Conservation (phyloP, 30 jellyfish, hydroid and myxozoan genomes). For the Catostylus mosaicus region DNA sequence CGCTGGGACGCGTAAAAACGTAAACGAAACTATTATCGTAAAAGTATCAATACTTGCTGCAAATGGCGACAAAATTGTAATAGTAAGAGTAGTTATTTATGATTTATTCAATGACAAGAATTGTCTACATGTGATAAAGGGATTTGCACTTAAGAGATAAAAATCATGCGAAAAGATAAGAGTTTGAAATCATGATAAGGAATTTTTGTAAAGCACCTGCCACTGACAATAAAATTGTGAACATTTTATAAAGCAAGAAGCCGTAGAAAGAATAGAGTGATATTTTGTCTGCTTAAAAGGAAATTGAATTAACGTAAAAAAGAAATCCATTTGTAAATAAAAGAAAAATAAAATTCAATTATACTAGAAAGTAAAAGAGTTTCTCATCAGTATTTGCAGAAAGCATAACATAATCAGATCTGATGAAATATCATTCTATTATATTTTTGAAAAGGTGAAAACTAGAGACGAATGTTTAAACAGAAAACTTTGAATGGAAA, state of each 20-base stretch:
- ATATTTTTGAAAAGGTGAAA: too few relatives aligned
- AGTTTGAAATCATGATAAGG: background rate
- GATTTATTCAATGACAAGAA: background rate
- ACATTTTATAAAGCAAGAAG: background rate
- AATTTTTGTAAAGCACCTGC: slow-evolving; percentile 10
- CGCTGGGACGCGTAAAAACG: too few relatives aligned
- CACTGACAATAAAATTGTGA: background rate
- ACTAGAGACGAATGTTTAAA: background rate
- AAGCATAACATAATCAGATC: too few relatives aligned
- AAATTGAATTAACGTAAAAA: background rate
- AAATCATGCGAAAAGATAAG: background rate
- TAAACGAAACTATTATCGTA: too few relatives aligned
- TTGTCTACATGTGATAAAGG: background rate
- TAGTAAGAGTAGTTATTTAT: background rate
- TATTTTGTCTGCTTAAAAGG: background rate
- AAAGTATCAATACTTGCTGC: too few relatives aligned
- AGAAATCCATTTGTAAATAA: background rate
- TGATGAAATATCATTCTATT: too few relatives aligned
- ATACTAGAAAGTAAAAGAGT: too few relatives aligned
- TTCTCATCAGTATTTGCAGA: too few relatives aligned
- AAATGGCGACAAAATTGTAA: background rate
- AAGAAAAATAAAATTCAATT: background rate
- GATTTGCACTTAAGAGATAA: background rate
- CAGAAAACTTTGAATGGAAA: background rate
- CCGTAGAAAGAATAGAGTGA: background rate